Evolutionary conservation across 1,140 invertebrate species (phyloP).

Genomic region (Patella vulgata): DNA sequence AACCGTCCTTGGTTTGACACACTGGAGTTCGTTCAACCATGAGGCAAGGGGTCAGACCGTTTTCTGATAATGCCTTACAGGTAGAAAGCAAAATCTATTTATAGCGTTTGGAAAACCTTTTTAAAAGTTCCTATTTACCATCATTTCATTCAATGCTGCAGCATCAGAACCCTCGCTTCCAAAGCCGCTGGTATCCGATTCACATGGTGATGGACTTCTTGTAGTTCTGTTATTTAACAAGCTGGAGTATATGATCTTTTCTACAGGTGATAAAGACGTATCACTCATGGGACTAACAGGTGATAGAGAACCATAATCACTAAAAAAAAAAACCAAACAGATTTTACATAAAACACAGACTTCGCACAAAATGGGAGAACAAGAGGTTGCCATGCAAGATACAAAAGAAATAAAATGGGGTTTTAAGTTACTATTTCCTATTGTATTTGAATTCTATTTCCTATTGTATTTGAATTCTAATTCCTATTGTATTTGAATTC

Average conservation of each 20-base stretch:
- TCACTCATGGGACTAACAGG: conserved; percentile 45
- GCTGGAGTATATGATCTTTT: conserved; percentile 55
- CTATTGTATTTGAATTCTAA: background rate
- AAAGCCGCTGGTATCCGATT: conserved; percentile 73
- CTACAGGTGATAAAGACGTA: conserved; percentile 51
- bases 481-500: background rate
- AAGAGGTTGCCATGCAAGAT: conserved; percentile 3
- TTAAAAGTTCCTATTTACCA: too few species aligned
- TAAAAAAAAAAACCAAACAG: conserved; percentile 18
- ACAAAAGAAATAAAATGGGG: conserved; percentile 1
- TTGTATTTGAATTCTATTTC: background rate
- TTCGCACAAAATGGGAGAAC: background rate
- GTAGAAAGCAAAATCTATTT: too few species aligned
- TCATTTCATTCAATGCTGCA: conserved; percentile 73
- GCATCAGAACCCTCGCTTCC: conserved; percentile 70
- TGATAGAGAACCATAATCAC: conserved; percentile 46
- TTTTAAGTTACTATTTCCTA: background rate
- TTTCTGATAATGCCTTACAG: too few species aligned
- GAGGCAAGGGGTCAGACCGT: too few species aligned
- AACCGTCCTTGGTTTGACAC: too few species aligned
- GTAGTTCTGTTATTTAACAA: conserved; percentile 36
- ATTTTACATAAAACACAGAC: conserved; percentile 3
- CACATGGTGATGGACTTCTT: conserved; percentile 50
- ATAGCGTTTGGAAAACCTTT: too few species aligned
- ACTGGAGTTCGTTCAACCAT: too few species aligned